Base-by-base conservation (phyloP, 2,888 invertebrate genomes). In the Caradrina kadenii region DNA sequence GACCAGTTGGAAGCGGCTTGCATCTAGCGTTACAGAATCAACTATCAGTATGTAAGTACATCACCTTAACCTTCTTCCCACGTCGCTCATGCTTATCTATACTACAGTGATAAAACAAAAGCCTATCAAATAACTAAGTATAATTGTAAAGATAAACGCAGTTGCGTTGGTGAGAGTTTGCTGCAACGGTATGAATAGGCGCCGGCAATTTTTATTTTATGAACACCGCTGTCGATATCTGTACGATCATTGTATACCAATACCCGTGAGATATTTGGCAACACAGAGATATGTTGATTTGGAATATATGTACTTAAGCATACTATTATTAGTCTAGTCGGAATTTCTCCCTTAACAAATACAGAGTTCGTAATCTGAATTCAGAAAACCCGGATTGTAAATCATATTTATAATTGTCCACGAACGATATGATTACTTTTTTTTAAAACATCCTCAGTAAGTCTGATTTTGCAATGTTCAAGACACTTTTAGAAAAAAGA, bases 131-230 rank as follows among this genome's bases (percentile, higher is more conserved):
- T 7, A 55, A 10, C 17, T 10, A 11, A 49, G 2, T 15, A 11
- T 45, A 4, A 45, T 45, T 45, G 3, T 11, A 19, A 26, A 21
- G 21, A 1, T 26, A 2, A 49, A 70, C 39, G 21, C 66, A 65
- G 63, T 80, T 55, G 56, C 60, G 31, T 58, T 45, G n/a, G 19
- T 45, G 69, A 22, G 49, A 60, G 49, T 60, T 80, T 81, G 83
- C 80, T 42, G 35, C 55, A 45, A 54, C 35, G 15, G 8, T 15
- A n/a, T 5, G 50, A 61, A 10, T 58, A 82, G 80, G 77, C 80
- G 83, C 76, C 50, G 10, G 15, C 13, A 7, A 26, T 19, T 31
- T 22, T 35, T 49, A 35, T 22, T 17, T 45, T 45, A 17, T 45
- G 45, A 17, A 17, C 45, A 31, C 6, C 21, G 17, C 13, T 13